Base-by-base conservation (phyloP, 2,888 invertebrate genomes). In the Calameuta pallipes region DNA sequence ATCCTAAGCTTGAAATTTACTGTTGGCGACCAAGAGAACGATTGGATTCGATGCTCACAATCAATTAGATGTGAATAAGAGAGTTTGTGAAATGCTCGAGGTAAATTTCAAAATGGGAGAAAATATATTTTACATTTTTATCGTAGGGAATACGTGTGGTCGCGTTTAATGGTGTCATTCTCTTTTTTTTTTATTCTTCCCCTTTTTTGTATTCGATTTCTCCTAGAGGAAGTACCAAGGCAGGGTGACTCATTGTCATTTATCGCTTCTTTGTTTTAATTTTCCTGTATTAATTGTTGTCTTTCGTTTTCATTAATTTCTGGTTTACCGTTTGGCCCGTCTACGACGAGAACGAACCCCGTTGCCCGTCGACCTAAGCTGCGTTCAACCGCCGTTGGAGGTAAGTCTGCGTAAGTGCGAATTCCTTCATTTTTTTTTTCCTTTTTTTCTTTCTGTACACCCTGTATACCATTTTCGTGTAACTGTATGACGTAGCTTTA, bases 301-400 rank as follows among this genome's bases (percentile, higher is more conserved):
- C 88, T 91, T 91, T 91, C 89, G 85, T 91, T 91, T 91, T 91
- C 91, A 91, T 91, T 91, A 90, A 91, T 91, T 91, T 91, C 91
- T 91, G 91, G 91, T 91, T 89, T 89, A 88, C 90, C 89, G 82
- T 91, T 89, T 86, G 90, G 90, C 87, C 90, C 87, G 88, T 85
- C 86, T 80, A 86, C 88, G 82, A 82, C 82, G 86, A 86, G 85
- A 87, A 84, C 82, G 85, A 83, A 82, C 56, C 56, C 56, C 56
- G 23, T 83, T 80, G 82, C 82, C 84, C 82, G 85, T 84, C 83
- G 80, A 78, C 83, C 82, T 82, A 71, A 56, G 56, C 79, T 80
- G 79, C 82, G 77, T 80, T 81, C 85, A 82, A 78, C 82, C 85
- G 78, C 78, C 84, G 80, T 74, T 79, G 80, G 88, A 89, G 89